A percentile compares a stretch with the other conserved stretches of the same genome.
Conservation (phyloP, 2,113 vertebrate species). For the Thermophis baileyi region DNA sequence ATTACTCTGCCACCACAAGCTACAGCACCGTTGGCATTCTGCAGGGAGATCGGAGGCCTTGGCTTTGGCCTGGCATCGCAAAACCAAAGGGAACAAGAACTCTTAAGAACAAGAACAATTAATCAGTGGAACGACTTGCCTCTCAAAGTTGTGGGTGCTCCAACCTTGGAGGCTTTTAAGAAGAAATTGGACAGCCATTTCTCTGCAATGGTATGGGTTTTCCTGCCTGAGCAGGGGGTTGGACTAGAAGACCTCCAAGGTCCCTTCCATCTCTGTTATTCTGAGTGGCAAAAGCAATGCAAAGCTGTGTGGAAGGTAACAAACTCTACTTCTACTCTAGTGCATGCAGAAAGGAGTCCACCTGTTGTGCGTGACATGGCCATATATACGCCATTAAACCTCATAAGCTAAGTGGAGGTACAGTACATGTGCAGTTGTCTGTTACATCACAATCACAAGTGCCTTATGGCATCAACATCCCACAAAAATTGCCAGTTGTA, state of each 20-base stretch:
- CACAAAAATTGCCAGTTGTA: background rate
- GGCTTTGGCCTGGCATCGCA: background rate
- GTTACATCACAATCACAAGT: background rate
- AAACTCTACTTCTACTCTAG: no score
- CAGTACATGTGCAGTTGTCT: background rate
- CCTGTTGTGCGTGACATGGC: background rate
- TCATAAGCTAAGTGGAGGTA: background rate
- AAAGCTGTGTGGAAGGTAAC: no score
- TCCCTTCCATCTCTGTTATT: no score
- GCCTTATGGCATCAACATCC: no score
- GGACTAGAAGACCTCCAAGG: background rate
- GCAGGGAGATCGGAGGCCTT: background rate
- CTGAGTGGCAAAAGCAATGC: no score
- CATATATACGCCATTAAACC: background rate
- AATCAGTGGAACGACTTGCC: background rate
- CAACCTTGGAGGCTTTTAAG: background rate
- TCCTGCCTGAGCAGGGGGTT: background rate
- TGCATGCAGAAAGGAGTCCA: no score
- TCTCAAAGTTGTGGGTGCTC: background rate
- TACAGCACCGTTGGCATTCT: background rate
- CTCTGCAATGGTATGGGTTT: background rate
- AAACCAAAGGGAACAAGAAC: background rate
- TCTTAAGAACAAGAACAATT: background rate
- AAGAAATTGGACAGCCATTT: background rate
- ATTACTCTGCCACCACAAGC: background rate